Evolutionary conservation across 2,797 vertebrate species (phyloP).

Genomic region (Lepilemur ruficaudatus): DNA sequence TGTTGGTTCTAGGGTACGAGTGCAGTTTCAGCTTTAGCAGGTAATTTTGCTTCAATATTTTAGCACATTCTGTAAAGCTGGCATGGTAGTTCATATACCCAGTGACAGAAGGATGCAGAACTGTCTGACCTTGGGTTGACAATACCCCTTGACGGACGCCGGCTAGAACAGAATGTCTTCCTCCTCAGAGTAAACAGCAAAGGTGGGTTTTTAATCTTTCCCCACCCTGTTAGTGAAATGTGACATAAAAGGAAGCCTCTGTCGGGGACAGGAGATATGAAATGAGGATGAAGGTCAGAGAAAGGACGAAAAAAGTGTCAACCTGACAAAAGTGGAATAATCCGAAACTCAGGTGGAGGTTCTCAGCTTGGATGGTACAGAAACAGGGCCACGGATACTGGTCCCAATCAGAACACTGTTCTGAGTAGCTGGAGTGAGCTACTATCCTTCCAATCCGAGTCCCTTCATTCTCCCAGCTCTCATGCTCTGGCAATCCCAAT

Average conservation of each 20-base stretch:
- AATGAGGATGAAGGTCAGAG: neutral
- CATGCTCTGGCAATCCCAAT: neutral
- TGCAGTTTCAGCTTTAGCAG: neutral
- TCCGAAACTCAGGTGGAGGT: neutral
- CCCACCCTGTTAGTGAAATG: neutral
- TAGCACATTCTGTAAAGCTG: neutral
- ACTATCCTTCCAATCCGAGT: neutral
- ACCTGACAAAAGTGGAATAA: neutral
- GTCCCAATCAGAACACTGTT: neutral
- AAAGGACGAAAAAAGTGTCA: neutral
- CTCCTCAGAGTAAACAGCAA: neutral
- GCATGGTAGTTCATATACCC: neutral
- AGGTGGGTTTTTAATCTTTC: neutral
- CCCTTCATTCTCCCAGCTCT: neutral
- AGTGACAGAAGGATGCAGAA: neutral
- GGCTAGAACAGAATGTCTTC: neutral
- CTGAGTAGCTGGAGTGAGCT: accelerated
- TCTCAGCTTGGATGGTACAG: neutral
- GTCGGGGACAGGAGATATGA: neutral
- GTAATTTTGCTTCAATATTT: neutral
- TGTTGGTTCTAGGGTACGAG: neutral
- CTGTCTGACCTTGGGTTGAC: neutral
- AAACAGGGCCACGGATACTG: neutral
- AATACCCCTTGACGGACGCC: neutral
- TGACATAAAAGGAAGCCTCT: neutral